Percentiles rank a stretch among this genome's conserved stretches.
Conservation (phyloP, 2,113 vertebrate genomes). For the Zeus faber region DNA sequence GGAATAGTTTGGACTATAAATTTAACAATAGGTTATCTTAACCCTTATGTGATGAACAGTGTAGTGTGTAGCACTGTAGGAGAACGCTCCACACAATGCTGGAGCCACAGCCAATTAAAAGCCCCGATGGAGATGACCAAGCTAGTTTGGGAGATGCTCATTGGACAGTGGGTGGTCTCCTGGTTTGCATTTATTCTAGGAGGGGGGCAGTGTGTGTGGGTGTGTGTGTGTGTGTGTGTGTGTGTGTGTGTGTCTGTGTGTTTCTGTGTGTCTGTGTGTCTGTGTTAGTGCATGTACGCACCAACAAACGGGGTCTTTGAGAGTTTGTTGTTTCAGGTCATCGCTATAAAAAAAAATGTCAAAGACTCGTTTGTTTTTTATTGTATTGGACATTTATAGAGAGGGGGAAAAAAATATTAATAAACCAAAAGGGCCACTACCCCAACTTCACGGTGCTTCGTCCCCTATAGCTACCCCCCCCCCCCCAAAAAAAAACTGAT, state of each 20-base stretch:
- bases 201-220: conserved; percentile 8
- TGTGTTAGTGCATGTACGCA: not conserved
- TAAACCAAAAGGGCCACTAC: no score
- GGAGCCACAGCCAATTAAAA: conserved; percentile 60
- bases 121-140: conserved; percentile 41
- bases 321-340: not conserved
- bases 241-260: not conserved
- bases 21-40: conserved; percentile 63
- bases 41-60: conserved; percentile 58
- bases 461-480: no score
- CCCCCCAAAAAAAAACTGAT: no score
- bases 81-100: conserved; percentile 38
- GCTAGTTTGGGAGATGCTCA: conserved; percentile 40
- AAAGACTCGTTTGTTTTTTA: no score
- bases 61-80: conserved; percentile 18
- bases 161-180: conserved; percentile 47
- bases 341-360: no score
- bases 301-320: not conserved
- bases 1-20: conserved; percentile 58
- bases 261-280: not conserved
- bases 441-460: no score
- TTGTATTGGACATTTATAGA: no score
- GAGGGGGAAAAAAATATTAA: no score
- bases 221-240: not conserved
- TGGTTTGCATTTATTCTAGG: conserved; percentile 19